These are phyloP conservation scores for Dipodomys spectabilis DNA, from an alignment of 2,113 vertebrate species.

Conservation along the genomic window DNA sequence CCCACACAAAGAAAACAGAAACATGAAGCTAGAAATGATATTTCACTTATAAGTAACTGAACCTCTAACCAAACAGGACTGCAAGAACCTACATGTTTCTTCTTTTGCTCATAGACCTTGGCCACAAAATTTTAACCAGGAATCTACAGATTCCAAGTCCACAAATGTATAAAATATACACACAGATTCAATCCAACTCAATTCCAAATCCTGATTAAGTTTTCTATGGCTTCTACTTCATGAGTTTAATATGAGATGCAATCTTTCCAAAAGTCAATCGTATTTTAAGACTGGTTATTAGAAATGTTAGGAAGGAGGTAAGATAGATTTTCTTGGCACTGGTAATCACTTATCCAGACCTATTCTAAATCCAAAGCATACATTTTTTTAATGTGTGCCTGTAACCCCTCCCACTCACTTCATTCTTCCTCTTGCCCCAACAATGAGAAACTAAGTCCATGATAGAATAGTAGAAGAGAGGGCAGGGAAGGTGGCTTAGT, in stretches of 20 bases:
- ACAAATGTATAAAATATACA: neutral
- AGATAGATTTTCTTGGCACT: neutral
- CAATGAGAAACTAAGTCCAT: constrained; percentile 17
- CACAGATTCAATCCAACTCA: neutral
- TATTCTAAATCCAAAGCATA: constrained; percentile 32
- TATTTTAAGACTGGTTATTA: neutral
- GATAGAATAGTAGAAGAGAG: neutral
- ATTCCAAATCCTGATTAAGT: neutral
- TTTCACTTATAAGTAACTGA: neutral
- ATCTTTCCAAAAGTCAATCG: neutral
- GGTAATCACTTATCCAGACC: neutral
- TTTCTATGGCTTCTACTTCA: neutral
- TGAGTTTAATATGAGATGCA: neutral
- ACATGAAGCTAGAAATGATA: neutral
- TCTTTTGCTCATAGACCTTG: neutral
- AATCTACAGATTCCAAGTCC: neutral
- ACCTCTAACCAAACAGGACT: neutral
- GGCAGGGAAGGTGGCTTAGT: too few species aligned
- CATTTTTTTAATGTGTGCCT: neutral
- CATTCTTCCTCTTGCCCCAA: neutral
- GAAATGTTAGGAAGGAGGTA: neutral
- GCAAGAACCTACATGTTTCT: neutral
- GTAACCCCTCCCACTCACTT: neutral
- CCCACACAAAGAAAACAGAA: neutral
- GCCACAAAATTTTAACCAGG: neutral